Evolutionary conservation across 2,888 invertebrate species (phyloP).

Genomic region (Buathra laborator): DNA sequence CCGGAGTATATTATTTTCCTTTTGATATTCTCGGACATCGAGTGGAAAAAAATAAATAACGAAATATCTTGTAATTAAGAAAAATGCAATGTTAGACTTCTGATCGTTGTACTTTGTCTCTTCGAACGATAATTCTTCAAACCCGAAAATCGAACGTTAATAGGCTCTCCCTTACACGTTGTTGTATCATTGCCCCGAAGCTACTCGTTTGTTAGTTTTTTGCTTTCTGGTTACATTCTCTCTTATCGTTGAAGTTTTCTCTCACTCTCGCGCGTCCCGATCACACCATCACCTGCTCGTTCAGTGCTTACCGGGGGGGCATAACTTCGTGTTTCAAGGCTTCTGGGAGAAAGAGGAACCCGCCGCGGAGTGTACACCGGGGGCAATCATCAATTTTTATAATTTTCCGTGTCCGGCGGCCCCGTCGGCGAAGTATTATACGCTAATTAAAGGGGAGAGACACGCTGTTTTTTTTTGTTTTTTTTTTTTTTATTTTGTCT

Average conservation of each 20-base stretch:
- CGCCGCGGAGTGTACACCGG: slow-evolving; percentile 35
- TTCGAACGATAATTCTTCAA: slow-evolving; percentile 39
- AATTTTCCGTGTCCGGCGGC: slow-evolving; percentile 75
- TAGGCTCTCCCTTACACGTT: slow-evolving; percentile 6
- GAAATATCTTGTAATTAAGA: not conserved
- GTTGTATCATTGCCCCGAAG: slow-evolving; percentile 27
- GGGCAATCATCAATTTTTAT: slow-evolving; percentile 78
- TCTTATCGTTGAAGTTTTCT: slow-evolving; percentile 43
- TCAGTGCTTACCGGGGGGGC: slow-evolving; percentile 45
- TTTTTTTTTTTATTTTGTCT: slow-evolving; percentile 24
- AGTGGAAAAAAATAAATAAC: not conserved
- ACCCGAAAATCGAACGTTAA: slow-evolving; percentile 37
- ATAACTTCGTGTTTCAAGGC: slow-evolving; percentile 51
- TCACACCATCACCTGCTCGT: slow-evolving; percentile 53
- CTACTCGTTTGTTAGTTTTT: slow-evolving; percentile 80
- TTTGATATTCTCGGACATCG: slow-evolving; percentile 15
- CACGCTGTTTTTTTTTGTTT: slow-evolving; percentile 29
- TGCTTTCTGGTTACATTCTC: slow-evolving; percentile 70
- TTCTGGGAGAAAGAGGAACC: slow-evolving; percentile 52
- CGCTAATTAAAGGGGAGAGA: slow-evolving; percentile 77
- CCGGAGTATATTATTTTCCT: not conserved
- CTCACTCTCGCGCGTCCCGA: slow-evolving; percentile 39
- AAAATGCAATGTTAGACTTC: not conserved
- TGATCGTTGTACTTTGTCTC: not conserved
- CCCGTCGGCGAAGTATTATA: slow-evolving; percentile 73